phyloP scores from a whole-genome alignment of 2,797 vertebrate genomes.

The Harpagifer antarcticus region DNA sequence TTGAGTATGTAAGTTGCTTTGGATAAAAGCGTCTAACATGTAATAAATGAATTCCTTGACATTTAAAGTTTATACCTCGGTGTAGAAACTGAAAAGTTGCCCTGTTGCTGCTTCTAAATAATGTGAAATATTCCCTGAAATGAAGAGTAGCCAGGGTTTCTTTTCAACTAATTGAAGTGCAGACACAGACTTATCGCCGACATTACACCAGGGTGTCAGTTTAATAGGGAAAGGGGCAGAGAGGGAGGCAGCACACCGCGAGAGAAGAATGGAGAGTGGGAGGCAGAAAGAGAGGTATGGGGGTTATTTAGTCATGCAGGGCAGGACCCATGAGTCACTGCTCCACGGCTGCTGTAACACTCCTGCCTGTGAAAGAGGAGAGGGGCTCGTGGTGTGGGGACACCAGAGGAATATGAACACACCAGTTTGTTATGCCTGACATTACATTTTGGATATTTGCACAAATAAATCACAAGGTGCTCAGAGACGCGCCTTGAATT shows the following conservation, averaged over 20 bases:
- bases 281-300: constrained; percentile 6
- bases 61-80: constrained; percentile 12
- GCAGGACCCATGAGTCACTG: constrained; percentile 68
- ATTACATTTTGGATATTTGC: constrained; percentile 20
- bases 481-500: not conserved
- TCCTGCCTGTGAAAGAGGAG: constrained; percentile 37
- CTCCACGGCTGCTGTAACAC: constrained; percentile 34
- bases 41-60: not conserved
- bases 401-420: constrained; percentile 38
- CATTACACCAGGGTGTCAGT: constrained; percentile 32
- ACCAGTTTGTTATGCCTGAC: not conserved
- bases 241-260: constrained; percentile 21
- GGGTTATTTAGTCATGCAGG: constrained; percentile 52
- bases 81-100: not conserved
- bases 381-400: constrained; percentile 16
- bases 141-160: not conserved
- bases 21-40: too few relatives aligned
- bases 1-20: too few relatives aligned
- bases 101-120: constrained; percentile 3
- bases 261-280: constrained; percentile 11
- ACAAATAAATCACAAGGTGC: constrained; percentile 10
- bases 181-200: constrained; percentile 22
- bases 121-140: constrained; percentile 9
- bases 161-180: constrained; percentile 28
- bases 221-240: constrained; percentile 14